A percentile compares a stretch with the other conserved stretches of the same genome.
Conservation (phyloP, 2,888 invertebrate genomes). For the Pachycephus smyrnensis region DNA sequence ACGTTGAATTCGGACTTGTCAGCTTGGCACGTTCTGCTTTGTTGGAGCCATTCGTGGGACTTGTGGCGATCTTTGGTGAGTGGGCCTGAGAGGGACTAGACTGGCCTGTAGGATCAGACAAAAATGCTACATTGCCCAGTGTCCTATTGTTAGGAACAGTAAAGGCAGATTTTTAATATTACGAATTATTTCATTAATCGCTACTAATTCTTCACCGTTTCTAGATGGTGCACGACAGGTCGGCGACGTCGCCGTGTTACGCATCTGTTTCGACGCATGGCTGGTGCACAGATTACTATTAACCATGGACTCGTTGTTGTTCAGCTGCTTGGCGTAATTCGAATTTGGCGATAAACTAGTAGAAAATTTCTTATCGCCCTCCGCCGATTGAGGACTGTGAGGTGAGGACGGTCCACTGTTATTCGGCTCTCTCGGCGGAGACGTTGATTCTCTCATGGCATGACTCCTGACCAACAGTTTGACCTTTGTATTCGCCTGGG, state of each 20-base stretch:
- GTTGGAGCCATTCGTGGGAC: slow-evolving; percentile 49
- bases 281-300: slow-evolving; percentile 57
- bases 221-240: slow-evolving; percentile 57
- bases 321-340: slow-evolving; percentile 39
- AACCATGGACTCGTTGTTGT: slow-evolving; percentile 62
- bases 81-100: slow-evolving; percentile 59
- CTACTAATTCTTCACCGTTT: slow-evolving; percentile 46
- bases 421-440: slow-evolving; percentile 69
- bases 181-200: neutral
- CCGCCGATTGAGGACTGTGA: slow-evolving; percentile 47
- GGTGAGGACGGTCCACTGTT: slow-evolving; percentile 51
- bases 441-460: slow-evolving; percentile 88
- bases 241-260: slow-evolving; percentile 60
- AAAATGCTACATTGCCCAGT: neutral
- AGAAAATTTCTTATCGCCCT: slow-evolving; percentile 44
- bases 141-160: neutral
- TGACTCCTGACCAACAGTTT: slow-evolving; percentile 89
- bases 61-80: slow-evolving; percentile 54
- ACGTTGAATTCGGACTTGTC: slow-evolving; percentile 25
- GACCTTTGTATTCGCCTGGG: slow-evolving; percentile 78
- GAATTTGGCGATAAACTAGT: slow-evolving; percentile 25
- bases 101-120: slow-evolving; percentile 44
- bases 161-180: neutral
- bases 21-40: slow-evolving; percentile 43
- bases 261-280: slow-evolving; percentile 60